Percentiles rank a stretch among this genome's conserved stretches.
Conservation (phyloP, 1,140 invertebrate genomes). For the Drosophila fuyamai region DNA sequence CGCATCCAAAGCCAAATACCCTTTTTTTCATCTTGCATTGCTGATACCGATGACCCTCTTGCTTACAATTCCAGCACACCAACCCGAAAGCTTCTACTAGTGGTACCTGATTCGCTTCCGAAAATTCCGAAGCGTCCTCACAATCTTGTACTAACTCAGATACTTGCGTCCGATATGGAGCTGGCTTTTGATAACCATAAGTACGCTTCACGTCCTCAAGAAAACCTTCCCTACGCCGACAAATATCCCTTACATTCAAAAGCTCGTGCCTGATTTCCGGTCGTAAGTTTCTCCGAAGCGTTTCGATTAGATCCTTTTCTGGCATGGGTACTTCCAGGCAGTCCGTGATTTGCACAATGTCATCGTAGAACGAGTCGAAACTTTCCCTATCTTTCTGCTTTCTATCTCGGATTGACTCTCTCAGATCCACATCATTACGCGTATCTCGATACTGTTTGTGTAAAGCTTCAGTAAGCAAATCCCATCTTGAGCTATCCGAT, state of each 20-base stretch:
- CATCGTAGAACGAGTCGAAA: not conserved
- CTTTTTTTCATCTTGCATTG: constrained; percentile 1
- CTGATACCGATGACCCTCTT: not conserved
- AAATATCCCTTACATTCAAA: constrained; percentile 3
- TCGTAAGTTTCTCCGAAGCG: no score
- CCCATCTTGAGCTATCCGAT: not conserved
- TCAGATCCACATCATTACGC: not conserved
- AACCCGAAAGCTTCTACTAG: not conserved
- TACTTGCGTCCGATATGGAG: no score
- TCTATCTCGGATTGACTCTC: not conserved
- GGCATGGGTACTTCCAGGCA: not conserved
- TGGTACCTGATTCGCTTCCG: no score
- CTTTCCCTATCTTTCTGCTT: not conserved
- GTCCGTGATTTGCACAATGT: not conserved
- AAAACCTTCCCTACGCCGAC: not conserved
- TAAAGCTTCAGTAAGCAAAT: not conserved
- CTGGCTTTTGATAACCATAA: not conserved
- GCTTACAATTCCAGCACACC: not conserved
- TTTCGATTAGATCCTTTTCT: constrained; percentile 3
- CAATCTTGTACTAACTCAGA: no score
- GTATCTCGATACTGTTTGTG: constrained; percentile 2
- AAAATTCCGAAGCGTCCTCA: no score
- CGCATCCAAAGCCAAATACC: not conserved
- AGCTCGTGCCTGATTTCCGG: not conserved
- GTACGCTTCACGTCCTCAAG: not conserved